phyloP scores from a whole-genome alignment of 30 jellyfish, hydroid and myxozoan species.

The Aurelia sp. region DNA sequence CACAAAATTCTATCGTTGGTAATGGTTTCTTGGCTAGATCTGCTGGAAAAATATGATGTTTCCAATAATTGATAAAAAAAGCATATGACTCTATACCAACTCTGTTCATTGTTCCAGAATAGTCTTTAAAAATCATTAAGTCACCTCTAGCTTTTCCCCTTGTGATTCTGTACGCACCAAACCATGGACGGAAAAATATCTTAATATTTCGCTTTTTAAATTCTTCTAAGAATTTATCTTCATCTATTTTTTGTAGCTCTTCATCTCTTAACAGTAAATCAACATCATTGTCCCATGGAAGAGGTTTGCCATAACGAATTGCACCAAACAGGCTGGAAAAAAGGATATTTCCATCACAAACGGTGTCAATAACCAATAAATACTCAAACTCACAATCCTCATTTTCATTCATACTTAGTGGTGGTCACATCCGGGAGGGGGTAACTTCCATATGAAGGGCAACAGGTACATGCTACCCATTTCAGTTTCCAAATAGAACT shows the following conservation, averaged over 20 bases:
- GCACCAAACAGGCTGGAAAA: slow-evolving; percentile 94
- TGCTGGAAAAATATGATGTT: slow-evolving; percentile 85
- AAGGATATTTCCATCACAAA: not conserved
- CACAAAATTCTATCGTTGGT: slow-evolving; percentile 75
- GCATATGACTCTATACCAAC: slow-evolving; percentile 89
- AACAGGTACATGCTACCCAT: too few relatives aligned
- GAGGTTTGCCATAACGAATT: slow-evolving; percentile 80
- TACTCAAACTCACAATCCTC: too few relatives aligned
- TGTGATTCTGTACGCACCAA: slow-evolving; percentile 85
- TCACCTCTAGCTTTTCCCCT: slow-evolving; percentile 86
- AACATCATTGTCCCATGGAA: slow-evolving; percentile 96
- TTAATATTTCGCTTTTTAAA: slow-evolving; percentile 60
- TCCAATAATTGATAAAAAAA: slow-evolving; percentile 72
- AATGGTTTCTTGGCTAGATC: slow-evolving; percentile 66
- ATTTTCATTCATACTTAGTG: too few relatives aligned
- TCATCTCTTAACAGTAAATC: slow-evolving; percentile 77
- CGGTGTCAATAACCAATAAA: not conserved
- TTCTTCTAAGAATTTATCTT: slow-evolving; percentile 28
- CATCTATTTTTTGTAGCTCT: slow-evolving; percentile 58
- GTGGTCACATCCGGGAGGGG: too few relatives aligned
- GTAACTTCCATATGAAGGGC: too few relatives aligned
- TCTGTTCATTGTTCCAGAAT: slow-evolving; percentile 72
- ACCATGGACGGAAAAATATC: slow-evolving; percentile 66
- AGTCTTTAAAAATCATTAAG: slow-evolving; percentile 73
- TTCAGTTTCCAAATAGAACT: too few relatives aligned